Conservation (phyloP, 2,797 vertebrate genomes). For the Alouatta caraya region DNA sequence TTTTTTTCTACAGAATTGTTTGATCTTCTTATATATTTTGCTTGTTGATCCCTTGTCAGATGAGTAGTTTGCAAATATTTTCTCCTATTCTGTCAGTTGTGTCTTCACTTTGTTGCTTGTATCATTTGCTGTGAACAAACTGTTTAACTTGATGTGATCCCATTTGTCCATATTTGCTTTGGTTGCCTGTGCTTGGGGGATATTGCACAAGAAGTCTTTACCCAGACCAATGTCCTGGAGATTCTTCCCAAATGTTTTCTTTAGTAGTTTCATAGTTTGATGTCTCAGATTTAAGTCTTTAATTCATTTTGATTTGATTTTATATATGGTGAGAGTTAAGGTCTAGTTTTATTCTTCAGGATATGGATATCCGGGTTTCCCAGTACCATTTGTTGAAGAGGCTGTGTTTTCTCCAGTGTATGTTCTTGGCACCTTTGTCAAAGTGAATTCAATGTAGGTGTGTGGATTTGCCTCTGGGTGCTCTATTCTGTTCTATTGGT, state of each 20-base stretch:
- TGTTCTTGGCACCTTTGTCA: not conserved
- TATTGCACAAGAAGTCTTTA: not conserved
- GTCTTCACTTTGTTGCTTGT: not conserved
- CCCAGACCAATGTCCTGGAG: not conserved
- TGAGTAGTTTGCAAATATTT: not conserved
- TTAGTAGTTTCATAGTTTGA: not conserved
- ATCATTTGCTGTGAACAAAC: not conserved
- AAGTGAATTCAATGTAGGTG: not conserved
- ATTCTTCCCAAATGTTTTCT: not conserved
- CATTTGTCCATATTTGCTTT: not conserved
- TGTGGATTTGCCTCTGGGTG: not conserved
- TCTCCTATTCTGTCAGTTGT: not conserved
- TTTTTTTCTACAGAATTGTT: not conserved
- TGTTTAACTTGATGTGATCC: not conserved
- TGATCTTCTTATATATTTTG: not conserved
- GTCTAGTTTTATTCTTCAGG: not conserved
- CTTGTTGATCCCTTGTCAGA: not conserved
- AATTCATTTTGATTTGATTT: not conserved
- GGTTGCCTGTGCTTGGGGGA: not conserved
- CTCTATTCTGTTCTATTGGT: not conserved
- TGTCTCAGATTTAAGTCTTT: not conserved
- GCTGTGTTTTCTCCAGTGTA: not conserved
- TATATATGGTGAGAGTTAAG: not conserved
- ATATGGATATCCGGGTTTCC: not conserved
- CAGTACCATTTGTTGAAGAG: not conserved